A percentile compares a stretch with the other conserved stretches of the same genome.
These are phyloP conservation scores for Vombatus ursinus DNA, from an alignment of 2,113 vertebrate species.

Conservation along the genomic window DNA sequence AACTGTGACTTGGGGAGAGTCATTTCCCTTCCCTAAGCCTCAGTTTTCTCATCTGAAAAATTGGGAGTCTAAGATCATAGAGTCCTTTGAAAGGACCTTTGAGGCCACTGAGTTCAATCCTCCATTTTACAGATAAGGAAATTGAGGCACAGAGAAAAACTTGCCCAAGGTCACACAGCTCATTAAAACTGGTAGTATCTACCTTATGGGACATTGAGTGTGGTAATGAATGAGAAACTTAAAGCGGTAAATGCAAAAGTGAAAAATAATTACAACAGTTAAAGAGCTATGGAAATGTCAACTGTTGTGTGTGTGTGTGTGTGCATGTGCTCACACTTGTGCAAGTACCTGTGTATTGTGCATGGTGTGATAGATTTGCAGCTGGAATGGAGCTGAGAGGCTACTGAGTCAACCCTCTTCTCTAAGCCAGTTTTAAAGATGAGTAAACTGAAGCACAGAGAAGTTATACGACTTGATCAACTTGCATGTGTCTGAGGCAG, in stretches of 20 bases:
- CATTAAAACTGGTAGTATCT: neutral
- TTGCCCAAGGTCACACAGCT: neutral
- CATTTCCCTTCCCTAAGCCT: too few species aligned
- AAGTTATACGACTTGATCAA: neutral
- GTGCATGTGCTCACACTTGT: fast-evolving
- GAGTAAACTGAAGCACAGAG: neutral
- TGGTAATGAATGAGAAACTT: neutral
- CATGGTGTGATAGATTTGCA: neutral
- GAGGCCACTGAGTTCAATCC: neutral
- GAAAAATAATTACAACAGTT: neutral
- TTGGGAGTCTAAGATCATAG: neutral
- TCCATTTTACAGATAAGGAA: neutral
- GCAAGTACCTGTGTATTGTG: neutral
- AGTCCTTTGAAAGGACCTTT: neutral
- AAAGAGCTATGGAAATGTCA: neutral
- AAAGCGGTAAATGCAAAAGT: neutral
- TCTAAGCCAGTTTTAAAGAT: neutral
- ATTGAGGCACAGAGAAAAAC: neutral
- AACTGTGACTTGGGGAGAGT: neutral
- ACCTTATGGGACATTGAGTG: neutral
- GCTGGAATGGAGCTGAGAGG: neutral
- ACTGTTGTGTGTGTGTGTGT: neutral
- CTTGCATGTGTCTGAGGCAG: neutral
- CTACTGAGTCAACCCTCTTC: neutral
- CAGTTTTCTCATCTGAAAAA: neutral